Conservation (phyloP, 92 coral and sea anemone genomes). For the Chrysogorgia sp. region DNA sequence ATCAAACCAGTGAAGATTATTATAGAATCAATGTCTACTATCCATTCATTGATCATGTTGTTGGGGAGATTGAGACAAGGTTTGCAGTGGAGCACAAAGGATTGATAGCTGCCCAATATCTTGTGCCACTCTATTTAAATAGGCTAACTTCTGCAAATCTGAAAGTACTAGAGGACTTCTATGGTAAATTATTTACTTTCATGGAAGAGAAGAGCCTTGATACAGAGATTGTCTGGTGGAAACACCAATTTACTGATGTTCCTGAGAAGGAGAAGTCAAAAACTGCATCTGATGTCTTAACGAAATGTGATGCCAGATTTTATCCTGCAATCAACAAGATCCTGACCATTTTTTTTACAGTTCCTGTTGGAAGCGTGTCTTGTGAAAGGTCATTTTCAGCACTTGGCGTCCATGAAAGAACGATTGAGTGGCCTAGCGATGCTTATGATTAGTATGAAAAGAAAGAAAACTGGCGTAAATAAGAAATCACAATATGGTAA, state of each 20-base stretch:
- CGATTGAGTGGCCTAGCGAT: constrained; percentile 55
- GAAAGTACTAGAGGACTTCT: constrained; percentile 30
- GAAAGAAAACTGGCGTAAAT: no score
- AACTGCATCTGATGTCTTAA: constrained; percentile 32
- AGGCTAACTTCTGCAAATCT: constrained; percentile 41
- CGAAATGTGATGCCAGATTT: constrained; percentile 28
- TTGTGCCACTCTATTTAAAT: constrained; percentile 26
- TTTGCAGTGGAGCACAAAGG: constrained; percentile 48
- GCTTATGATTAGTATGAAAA: constrained; percentile 20
- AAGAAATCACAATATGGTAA: no score
- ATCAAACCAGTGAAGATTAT: constrained; percentile 44
- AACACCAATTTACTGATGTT: constrained; percentile 38
- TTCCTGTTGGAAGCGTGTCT: constrained; percentile 49
- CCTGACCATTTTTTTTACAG: constrained; percentile 44
- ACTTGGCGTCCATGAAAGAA: constrained; percentile 53
- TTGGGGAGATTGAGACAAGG: constrained; percentile 28
- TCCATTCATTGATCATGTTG: constrained; percentile 52
- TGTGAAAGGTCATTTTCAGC: constrained; percentile 57
- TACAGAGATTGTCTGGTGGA: constrained; percentile 41
- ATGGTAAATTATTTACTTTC: constrained; percentile 40
- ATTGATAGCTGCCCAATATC: not conserved
- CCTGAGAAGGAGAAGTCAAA: constrained; percentile 40
- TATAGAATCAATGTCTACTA: constrained; percentile 54
- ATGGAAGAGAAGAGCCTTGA: constrained; percentile 30
- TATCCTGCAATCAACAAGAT: constrained; percentile 47